Evolutionary conservation across 1,140 invertebrate species (phyloP).

Genomic region (Portunus trituberculatus): DNA sequence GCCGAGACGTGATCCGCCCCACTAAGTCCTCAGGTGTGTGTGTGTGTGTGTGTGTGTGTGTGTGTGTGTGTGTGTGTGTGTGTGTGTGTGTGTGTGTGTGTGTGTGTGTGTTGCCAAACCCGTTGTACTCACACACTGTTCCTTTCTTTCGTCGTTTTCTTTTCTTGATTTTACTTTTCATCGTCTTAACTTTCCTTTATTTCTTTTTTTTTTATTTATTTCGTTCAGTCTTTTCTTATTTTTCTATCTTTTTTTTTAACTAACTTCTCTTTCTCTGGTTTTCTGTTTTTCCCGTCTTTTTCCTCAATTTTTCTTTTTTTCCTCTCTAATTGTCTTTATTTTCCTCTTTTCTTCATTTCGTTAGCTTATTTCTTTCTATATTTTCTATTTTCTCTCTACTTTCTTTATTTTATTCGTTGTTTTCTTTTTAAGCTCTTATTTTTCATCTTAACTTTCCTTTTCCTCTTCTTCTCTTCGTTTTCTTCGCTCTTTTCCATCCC

Average conservation of each 20-base stretch:
- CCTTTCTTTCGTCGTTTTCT: background rate
- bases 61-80: too few species aligned
- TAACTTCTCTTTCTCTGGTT: background rate
- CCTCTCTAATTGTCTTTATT: background rate
- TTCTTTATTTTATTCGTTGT: background rate
- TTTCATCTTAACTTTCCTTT: background rate
- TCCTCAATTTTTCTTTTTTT: background rate
- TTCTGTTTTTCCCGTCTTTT: background rate
- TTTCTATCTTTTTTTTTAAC: background rate
- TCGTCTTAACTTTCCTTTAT: background rate
- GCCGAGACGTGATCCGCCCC: background rate
- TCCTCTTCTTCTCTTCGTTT: background rate
- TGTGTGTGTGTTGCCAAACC: too few species aligned
- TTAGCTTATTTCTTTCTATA: background rate
- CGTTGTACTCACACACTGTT: too few species aligned
- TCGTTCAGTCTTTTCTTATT: background rate
- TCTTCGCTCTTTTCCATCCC: background rate
- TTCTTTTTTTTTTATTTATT: background rate
- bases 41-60: too few species aligned
- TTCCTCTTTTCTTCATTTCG: background rate
- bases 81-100: too few species aligned
- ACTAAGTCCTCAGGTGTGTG: background rate
- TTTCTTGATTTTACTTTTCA: too few species aligned
- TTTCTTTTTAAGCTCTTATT: background rate
- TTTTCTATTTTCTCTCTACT: background rate